Evolutionary conservation across 1,140 invertebrate species (phyloP).

Genomic region (Drosophila tsacasi): DNA sequence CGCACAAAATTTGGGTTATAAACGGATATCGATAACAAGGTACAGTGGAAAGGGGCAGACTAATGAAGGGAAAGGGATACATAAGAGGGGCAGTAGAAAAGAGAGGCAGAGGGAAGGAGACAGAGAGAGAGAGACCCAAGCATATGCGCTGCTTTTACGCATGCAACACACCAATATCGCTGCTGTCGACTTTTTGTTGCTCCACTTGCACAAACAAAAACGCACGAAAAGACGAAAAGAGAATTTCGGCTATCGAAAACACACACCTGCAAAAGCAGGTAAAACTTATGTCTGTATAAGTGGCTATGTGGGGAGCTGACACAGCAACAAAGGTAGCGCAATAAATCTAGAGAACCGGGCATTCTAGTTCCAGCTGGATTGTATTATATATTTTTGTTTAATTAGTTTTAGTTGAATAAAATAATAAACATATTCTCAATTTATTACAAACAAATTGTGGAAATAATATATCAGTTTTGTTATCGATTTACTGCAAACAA

Average conservation of each 20-base stretch:
- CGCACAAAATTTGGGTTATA: slow-evolving; percentile 20
- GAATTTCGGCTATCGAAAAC: slow-evolving; percentile 50
- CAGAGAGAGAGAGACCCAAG: neutral
- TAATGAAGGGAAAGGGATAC: slow-evolving; percentile 5
- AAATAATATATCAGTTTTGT: too few species aligned
- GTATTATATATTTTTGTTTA: neutral
- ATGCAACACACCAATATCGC: slow-evolving; percentile 20
- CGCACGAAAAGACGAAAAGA: slow-evolving; percentile 40
- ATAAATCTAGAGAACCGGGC: slow-evolving; percentile 38
- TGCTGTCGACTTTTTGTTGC: slow-evolving; percentile 38
- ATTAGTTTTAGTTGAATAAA: neutral
- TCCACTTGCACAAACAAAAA: slow-evolving; percentile 54
- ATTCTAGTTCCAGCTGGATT: slow-evolving; percentile 11
- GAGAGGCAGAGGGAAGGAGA: neutral
- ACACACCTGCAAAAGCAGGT: slow-evolving; percentile 28
- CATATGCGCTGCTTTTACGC: slow-evolving; percentile 21
- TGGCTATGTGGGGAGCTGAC: slow-evolving; percentile 22
- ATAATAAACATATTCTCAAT: neutral
- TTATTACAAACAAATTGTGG: neutral
- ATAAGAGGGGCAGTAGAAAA: neutral
- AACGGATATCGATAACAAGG: slow-evolving; percentile 23
- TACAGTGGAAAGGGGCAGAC: neutral
- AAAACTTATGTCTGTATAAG: slow-evolving; percentile 24
- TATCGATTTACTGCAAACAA: neutral
- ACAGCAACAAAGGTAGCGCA: slow-evolving; percentile 34